Conservation (phyloP, 2,888 invertebrate species). For the Scaptomyza flava region DNA sequence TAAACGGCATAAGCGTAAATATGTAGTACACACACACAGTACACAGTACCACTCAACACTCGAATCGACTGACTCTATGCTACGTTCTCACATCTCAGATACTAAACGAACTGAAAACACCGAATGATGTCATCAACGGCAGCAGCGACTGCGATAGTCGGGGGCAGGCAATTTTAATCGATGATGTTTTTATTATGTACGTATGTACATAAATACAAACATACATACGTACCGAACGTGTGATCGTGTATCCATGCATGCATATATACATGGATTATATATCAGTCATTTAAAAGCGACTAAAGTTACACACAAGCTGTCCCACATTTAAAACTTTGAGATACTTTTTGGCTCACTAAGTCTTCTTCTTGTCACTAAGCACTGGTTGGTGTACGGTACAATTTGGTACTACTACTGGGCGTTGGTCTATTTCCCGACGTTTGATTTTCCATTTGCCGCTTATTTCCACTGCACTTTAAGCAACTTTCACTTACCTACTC, state of each 20-base stretch:
- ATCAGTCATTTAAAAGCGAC: constrained; percentile 48
- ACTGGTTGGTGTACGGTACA: constrained; percentile 16
- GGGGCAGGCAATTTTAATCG: constrained; percentile 73
- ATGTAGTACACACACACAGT: constrained; percentile 7
- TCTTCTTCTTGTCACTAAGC: constrained; percentile 37
- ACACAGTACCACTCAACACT: constrained; percentile 27
- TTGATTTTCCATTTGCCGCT: constrained; percentile 48
- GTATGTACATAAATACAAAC: constrained; percentile 28
- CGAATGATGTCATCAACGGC: constrained; percentile 75
- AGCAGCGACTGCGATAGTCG: constrained; percentile 50
- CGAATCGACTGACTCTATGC: constrained; percentile 29
- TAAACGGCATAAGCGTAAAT: constrained; percentile 28
- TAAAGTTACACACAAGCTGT: constrained; percentile 37
- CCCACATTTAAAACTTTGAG: constrained; percentile 61
- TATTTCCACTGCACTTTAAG: constrained; percentile 41
- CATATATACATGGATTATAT: constrained; percentile 36
- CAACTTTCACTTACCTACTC: constrained; percentile 70
- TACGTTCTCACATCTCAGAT: constrained; percentile 38
- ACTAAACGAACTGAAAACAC: constrained; percentile 57
- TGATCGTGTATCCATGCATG: constrained; percentile 21
- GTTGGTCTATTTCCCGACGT: constrained; percentile 64
- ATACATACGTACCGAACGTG: constrained; percentile 17
- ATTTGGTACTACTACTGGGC: constrained; percentile 52
- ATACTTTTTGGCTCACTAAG: constrained; percentile 58
- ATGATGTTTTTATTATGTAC: constrained; percentile 71